A percentile compares a stretch with the other conserved stretches of the same genome.
Evolutionary conservation across 2,113 vertebrate species (phyloP).

Genomic region (Vulpes lagopus): DNA sequence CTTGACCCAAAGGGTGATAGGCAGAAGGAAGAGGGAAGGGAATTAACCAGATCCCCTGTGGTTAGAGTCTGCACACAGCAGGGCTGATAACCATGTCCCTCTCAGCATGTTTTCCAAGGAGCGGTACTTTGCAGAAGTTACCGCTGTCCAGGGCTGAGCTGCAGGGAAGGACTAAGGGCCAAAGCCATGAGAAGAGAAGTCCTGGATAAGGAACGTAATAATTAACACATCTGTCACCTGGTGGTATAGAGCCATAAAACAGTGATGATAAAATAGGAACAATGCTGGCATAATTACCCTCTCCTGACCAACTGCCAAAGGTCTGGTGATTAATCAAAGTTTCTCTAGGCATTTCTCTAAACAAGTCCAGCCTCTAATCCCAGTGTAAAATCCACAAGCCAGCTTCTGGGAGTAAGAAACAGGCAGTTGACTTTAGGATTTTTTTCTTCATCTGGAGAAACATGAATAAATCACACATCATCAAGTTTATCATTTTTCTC

Average conservation of each 20-base stretch:
- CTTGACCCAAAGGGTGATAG: conserved; percentile 77
- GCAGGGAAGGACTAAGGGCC: conserved; percentile 55
- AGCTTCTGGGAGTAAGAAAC: conserved; percentile 71
- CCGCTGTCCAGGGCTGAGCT: conserved; percentile 60
- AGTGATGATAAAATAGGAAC: conserved; percentile 64
- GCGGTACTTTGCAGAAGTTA: conserved; percentile 63
- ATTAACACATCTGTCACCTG: conserved; percentile 70
- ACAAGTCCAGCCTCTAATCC: conserved; percentile 73
- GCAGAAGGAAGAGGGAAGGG: conserved; percentile 69
- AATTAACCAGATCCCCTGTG: conserved; percentile 64
- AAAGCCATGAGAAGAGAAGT: neutral
- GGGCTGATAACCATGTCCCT: conserved; percentile 70
- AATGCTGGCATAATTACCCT: conserved; percentile 63
- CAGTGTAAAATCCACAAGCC: conserved; percentile 68
- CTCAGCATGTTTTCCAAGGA: conserved; percentile 62
- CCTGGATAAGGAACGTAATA: conserved; percentile 51
- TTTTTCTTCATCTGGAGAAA: conserved; percentile 85
- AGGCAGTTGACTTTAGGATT: conserved; percentile 81
- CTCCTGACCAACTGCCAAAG: conserved; percentile 64
- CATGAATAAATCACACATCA: conserved; percentile 88
- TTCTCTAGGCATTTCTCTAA: conserved; percentile 67
- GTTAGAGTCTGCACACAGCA: conserved; percentile 66
- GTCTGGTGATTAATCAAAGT: conserved; percentile 72
- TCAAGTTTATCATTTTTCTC: conserved; percentile 88
- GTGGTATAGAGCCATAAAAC: conserved; percentile 64